Evolutionary conservation across 2,113 vertebrate genomes (phyloP).

Genomic region (Calidris pygmaea): DNA sequence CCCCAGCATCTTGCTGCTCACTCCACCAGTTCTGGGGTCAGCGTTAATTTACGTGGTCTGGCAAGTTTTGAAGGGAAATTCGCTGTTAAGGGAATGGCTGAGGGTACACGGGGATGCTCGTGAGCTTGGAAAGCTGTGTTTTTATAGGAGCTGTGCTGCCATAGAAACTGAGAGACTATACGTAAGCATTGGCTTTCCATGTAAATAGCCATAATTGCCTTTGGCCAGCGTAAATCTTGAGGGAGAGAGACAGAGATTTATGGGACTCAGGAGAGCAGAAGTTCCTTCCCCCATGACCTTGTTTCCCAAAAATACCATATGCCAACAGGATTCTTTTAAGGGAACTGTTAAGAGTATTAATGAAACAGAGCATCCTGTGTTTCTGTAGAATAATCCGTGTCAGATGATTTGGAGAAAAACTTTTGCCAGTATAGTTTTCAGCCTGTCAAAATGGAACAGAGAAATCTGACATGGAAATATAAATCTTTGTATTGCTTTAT

Average conservation of each 20-base stretch:
- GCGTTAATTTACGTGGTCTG: not conserved
- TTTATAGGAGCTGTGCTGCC: conserved; percentile 20
- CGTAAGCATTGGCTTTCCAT: not conserved
- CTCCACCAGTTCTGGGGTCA: not conserved
- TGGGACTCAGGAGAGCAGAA: not conserved
- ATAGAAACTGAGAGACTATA: conserved; percentile 10
- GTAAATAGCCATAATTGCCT: conserved; percentile 15
- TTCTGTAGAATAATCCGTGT: not conserved
- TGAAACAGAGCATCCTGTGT: not conserved
- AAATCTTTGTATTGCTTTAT: not conserved
- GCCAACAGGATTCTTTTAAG: not conserved
- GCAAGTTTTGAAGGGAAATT: not conserved
- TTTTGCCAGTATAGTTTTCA: not conserved
- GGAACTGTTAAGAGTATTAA: not conserved
- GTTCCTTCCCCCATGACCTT: not conserved
- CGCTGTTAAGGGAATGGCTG: not conserved
- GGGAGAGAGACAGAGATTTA: not conserved
- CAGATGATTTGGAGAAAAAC: not conserved
- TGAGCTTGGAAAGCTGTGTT: not conserved
- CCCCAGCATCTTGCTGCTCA: rapidly evolving
- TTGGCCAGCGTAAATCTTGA: not conserved
- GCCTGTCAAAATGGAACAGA: not conserved
- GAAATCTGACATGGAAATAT: not conserved
- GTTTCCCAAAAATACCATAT: not conserved
- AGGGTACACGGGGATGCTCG: not conserved